These are phyloP conservation scores for Australoheros facetus DNA, from an alignment of 2,797 vertebrate species.

Conservation along the genomic window DNA sequence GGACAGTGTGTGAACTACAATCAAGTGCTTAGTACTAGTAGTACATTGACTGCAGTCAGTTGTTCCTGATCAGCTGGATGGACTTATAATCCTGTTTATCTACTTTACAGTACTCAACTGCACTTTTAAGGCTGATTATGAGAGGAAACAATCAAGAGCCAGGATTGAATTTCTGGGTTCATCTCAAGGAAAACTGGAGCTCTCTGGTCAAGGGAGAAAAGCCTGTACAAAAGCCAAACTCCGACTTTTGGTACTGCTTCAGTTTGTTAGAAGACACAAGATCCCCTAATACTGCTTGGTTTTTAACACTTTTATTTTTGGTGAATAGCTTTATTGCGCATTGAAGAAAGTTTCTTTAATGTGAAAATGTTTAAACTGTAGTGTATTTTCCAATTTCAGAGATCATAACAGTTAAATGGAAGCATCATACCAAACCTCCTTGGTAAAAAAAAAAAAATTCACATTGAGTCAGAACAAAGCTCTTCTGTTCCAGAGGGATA, in stretches of 20 bases:
- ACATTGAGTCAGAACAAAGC: neutral
- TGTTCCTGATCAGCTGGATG: neutral
- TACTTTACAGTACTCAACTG: slow-evolving; percentile 80
- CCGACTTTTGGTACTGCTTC: slow-evolving; percentile 80
- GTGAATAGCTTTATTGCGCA: neutral
- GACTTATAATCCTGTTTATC: neutral
- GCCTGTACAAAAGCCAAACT: slow-evolving; percentile 78
- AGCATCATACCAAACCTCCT: neutral
- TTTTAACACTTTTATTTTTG: neutral
- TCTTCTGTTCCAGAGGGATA: slow-evolving; percentile 78
- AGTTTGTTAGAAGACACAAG: neutral
- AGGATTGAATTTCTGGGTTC: slow-evolving; percentile 79
- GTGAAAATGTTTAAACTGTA: neutral
- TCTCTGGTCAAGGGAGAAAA: slow-evolving; percentile 76
- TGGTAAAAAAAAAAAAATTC: neutral
- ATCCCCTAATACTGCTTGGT: neutral
- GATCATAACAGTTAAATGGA: neutral
- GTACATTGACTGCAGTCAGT: neutral
- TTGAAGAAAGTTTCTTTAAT: neutral
- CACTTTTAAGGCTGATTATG: slow-evolving; percentile 83
- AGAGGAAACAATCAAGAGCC: slow-evolving; percentile 76
- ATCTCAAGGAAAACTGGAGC: slow-evolving; percentile 68
- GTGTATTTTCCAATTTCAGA: neutral
- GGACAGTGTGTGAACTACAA: too few species aligned
- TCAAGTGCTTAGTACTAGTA: neutral